phyloP scores from a whole-genome alignment of 2,797 vertebrate species.

The Glyptemys insculpta region DNA sequence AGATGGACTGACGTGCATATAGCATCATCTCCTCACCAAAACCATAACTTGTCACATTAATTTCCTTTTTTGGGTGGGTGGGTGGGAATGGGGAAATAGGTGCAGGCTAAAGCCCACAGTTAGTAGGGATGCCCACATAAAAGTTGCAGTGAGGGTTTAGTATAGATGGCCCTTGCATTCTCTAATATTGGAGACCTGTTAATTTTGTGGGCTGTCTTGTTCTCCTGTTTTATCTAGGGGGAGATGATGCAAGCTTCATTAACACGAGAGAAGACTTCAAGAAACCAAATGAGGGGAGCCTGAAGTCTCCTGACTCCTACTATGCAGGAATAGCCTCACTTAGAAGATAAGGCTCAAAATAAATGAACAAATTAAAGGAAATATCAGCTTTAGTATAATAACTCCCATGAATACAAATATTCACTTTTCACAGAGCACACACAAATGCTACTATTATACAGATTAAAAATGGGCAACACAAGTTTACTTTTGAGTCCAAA shows the following conservation, averaged over 20 bases:
- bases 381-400: background rate
- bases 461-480: background rate
- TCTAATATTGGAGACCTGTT: background rate
- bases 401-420: background rate
- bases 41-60: background rate
- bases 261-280: background rate
- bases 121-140: background rate
- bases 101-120: background rate
- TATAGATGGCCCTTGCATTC: background rate
- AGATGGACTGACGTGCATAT: background rate
- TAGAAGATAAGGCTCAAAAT: background rate
- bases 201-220: background rate
- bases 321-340: background rate
- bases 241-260: background rate
- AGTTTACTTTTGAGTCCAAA: background rate
- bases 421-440: background rate
- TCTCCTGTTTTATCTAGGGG: background rate
- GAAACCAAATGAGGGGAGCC: background rate
- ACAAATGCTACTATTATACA: background rate
- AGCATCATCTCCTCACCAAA: background rate
- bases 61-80: background rate
- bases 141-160: background rate
- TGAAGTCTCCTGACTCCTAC: background rate
- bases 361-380: background rate
- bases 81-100: background rate